Evolutionary conservation across 2,113 vertebrate species (phyloP).

Genomic region (Perognathus longimembris): DNA sequence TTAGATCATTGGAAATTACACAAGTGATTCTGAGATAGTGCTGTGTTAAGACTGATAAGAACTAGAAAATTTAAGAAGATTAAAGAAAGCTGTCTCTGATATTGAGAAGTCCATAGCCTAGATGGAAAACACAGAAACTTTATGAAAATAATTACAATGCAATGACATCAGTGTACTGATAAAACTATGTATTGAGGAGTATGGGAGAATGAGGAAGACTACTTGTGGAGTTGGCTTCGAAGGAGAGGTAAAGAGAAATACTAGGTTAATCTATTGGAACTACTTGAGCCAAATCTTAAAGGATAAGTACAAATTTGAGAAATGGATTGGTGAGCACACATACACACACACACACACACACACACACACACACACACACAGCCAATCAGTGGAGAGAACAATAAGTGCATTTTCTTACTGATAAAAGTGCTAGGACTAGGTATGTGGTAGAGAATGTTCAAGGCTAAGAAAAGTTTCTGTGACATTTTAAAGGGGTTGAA

Average conservation of each 20-base stretch:
- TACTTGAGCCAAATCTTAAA: not conserved
- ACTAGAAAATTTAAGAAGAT: not conserved
- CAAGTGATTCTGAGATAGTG: not conserved
- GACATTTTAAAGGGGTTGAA: not conserved
- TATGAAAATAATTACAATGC: constrained; percentile 17
- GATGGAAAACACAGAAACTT: not conserved
- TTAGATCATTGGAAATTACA: constrained; percentile 40
- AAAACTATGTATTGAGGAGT: not conserved
- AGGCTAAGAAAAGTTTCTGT: not conserved
- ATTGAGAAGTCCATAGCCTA: not conserved
- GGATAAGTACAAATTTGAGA: not conserved
- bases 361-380: too few relatives aligned
- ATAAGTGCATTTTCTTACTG: not conserved
- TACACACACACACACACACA: too few relatives aligned
- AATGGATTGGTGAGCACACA: not conserved
- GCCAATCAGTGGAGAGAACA: constrained; percentile 14
- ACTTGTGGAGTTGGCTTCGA: not conserved
- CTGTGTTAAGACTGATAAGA: constrained; percentile 38
- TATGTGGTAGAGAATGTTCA: not conserved
- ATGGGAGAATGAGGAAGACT: not conserved
- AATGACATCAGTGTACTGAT: not conserved
- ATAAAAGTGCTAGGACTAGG: not conserved
- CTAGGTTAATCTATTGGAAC: not conserved
- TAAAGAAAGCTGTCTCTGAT: constrained; percentile 1
- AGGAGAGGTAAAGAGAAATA: not conserved